Base-by-base conservation (phyloP, 2,113 vertebrate genomes). In the Chionomys nivalis region DNA sequence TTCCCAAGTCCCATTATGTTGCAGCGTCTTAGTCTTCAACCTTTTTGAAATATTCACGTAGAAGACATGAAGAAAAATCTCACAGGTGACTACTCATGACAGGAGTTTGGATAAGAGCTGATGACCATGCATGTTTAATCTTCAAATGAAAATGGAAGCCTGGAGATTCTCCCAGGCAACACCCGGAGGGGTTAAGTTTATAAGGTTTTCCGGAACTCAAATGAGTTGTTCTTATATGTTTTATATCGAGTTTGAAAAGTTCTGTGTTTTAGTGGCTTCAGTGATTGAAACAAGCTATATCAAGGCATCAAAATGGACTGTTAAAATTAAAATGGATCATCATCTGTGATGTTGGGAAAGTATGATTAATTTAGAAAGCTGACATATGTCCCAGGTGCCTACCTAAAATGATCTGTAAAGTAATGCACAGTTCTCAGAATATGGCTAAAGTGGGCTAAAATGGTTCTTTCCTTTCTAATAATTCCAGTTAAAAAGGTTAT, bases 321-420 rank as follows among this genome's bases (percentile, higher is more conserved):
- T 78, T 78, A 92, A 96, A 97, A 89, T 82, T 82, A 92, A 95
- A 97, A 89, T 73, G 73, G 91, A 85, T 73, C 52, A 44, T 87
- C 63, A 89, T 49, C 81, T 94, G 95, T 92, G 90, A 87, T 96
- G 77, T 68, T 78, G 28, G 87, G 65, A 94, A 92, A 55, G 24
- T n/a, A 42, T 63, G 24, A 61, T 97, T 90, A 93, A 97, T 95
- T 96, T 97, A 96, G 95, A 94, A 95, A 94, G 73, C 33, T 89
- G 89, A 61, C 95, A 91, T 94, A 92, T 87, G 86, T 76, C 70
- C 66, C 94, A 95, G 97, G 95, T 96, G 81, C 31, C n/a, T 92
- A 75, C 68, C 47, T 86, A 94, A 90, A 93, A 76, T 58, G 85
- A 47, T 39, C 93, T 72, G 68, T 42, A 83, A 91, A 94, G 72